phyloP scores from a whole-genome alignment of 1,140 invertebrate species.

The Ceratoteleas bidentatus region DNA sequence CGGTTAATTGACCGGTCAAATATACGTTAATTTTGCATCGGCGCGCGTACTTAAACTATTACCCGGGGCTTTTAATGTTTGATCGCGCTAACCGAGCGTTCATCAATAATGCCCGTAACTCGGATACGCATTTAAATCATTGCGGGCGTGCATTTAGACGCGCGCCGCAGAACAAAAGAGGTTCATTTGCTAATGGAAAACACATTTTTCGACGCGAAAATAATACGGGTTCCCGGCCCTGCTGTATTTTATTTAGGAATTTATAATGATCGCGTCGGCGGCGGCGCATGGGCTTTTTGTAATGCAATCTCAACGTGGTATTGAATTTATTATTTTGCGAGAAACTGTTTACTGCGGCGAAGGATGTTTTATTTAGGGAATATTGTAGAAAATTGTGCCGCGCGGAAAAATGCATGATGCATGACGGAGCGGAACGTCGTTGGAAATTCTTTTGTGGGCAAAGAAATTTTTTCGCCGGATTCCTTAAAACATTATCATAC shows the following conservation, averaged over 20 bases:
- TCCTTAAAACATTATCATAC: slow-evolving; percentile 56
- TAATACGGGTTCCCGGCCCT: background rate
- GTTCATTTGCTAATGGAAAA: slow-evolving; percentile 44
- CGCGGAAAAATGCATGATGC: slow-evolving; percentile 52
- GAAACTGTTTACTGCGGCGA: slow-evolving; percentile 42
- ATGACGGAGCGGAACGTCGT: slow-evolving; percentile 34
- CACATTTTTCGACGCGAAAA: slow-evolving; percentile 38
- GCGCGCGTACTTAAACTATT: slow-evolving; percentile 50
- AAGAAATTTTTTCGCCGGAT: slow-evolving; percentile 34
- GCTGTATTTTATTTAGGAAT: slow-evolving; percentile 35
- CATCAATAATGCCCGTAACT: slow-evolving; percentile 45
- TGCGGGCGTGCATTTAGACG: slow-evolving; percentile 22
- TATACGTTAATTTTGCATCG: slow-evolving; percentile 53
- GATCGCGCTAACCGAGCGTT: slow-evolving; percentile 41
- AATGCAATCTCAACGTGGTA: slow-evolving; percentile 23
- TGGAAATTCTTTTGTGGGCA: slow-evolving; percentile 48
- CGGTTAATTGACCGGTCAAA: slow-evolving; percentile 51
- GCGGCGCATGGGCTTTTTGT: background rate
- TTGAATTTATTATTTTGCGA: slow-evolving; percentile 49
- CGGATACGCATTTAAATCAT: slow-evolving; percentile 53
- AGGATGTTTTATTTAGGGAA: slow-evolving; percentile 53
- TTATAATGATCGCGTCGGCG: slow-evolving; percentile 18
- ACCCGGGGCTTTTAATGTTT: slow-evolving; percentile 45
- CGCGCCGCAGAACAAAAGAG: slow-evolving; percentile 31
- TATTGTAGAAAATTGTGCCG: slow-evolving; percentile 49